Evolutionary conservation across 1,140 invertebrate genomes (phyloP).

Genomic region (Stegodyphus mimosarum): DNA sequence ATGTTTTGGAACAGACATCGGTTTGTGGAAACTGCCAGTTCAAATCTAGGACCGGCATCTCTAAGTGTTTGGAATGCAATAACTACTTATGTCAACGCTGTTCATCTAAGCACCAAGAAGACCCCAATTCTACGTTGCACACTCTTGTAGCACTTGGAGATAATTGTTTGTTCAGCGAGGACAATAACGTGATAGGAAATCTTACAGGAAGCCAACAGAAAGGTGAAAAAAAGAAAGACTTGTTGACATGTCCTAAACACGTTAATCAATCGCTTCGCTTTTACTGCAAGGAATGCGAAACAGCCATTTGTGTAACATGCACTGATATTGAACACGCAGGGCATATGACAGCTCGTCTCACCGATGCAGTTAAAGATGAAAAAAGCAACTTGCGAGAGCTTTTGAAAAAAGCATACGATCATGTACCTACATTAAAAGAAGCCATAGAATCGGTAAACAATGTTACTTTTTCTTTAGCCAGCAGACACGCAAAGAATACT

Average conservation of each 20-base stretch:
- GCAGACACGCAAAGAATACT: conserved; percentile 23
- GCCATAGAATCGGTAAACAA: conserved; percentile 68
- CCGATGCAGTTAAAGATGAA: conserved; percentile 71
- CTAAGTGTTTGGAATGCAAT: conserved; percentile 63
- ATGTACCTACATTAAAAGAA: conserved; percentile 67
- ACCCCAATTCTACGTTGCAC: conserved; percentile 34
- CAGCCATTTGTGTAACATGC: conserved; percentile 72
- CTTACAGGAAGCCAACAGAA: conserved; percentile 25
- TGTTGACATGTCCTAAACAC: conserved; percentile 68
- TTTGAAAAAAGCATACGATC: conserved; percentile 44
- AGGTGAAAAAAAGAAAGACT: conserved; percentile 32
- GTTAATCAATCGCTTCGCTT: conserved; percentile 70
- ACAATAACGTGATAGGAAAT: conserved; percentile 6
- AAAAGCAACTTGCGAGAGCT: conserved; percentile 62
- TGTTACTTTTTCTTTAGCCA: conserved; percentile 61
- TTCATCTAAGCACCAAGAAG: conserved; percentile 17
- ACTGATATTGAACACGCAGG: conserved; percentile 72
- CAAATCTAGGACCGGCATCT: conserved; percentile 16
- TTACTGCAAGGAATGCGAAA: conserved; percentile 73
- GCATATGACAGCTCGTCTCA: conserved; percentile 69
- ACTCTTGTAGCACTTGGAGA: conserved; percentile 38
- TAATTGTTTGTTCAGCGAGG: conserved; percentile 40
- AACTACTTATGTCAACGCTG: conserved; percentile 63
- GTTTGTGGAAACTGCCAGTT: conserved; percentile 63
- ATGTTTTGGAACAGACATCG: conserved; percentile 66